Evolutionary conservation across 2,797 vertebrate species (phyloP).

Genomic region (Galagoides demidoff): DNA sequence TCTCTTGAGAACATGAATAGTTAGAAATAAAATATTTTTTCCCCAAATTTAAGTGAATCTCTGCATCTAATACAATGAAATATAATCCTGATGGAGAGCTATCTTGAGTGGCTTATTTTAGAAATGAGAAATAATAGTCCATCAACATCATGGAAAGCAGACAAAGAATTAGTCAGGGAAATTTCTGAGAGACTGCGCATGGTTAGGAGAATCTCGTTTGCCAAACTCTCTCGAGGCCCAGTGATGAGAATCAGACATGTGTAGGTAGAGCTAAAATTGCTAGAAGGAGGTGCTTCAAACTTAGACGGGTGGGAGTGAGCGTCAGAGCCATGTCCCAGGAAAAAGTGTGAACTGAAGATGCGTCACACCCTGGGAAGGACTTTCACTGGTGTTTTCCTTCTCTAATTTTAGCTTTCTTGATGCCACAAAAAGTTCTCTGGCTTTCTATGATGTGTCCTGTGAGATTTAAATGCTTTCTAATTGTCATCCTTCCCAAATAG

Average conservation of each 20-base stretch:
- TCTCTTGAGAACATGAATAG: not conserved
- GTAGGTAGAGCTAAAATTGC: not conserved
- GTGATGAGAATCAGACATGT: not conserved
- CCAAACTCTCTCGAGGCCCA: not conserved
- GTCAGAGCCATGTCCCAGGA: not conserved
- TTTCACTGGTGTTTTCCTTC: not conserved
- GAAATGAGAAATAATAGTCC: not conserved
- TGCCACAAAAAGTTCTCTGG: not conserved
- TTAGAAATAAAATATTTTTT: not conserved
- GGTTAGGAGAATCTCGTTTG: not conserved
- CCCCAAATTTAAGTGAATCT: not conserved
- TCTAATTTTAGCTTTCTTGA: not conserved
- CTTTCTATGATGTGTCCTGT: not conserved
- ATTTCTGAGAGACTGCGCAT: not conserved
- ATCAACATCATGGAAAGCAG: not conserved
- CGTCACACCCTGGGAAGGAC: not conserved
- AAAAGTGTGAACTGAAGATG: not conserved
- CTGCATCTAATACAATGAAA: not conserved
- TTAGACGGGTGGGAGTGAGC: not conserved
- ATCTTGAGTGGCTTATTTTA: not conserved
- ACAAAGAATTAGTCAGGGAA: not conserved
- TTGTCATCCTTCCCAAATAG: not conserved
- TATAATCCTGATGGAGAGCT: not conserved
- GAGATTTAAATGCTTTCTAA: not conserved
- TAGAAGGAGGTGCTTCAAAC: not conserved